Base-by-base conservation (phyloP, 1,140 invertebrate genomes). In the Papilio polytes region DNA sequence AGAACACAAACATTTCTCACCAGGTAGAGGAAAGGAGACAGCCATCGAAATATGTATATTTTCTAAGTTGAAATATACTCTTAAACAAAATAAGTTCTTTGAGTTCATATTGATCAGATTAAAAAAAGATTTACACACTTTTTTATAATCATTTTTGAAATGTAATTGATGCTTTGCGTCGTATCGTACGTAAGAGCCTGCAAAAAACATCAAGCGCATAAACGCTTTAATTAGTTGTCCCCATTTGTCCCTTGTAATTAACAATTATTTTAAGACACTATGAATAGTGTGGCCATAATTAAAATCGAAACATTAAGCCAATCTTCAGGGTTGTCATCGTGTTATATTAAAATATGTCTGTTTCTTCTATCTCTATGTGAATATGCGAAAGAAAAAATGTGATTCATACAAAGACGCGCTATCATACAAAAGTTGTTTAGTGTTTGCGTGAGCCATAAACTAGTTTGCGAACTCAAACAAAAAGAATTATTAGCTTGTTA, bases 401-500 rank as follows among this genome's bases (percentile, higher is more conserved):
- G 13, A 15, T 48, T 15, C 13, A 48, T 15, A 48, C 36, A 41
- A 41, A 41, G 36, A 41, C 6, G 36, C 36, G 36, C 36, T 1
- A 0, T 13, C 3, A 13, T 48, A 13, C 46, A 15, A 13, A 41
- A 41, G 36, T 48, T 15, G 46, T 15, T 48, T 48, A 48, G 10
- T 53, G 15, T 53, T n/a, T 53, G 18, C 51, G 51, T 53, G 51
- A 48, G 46, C 46, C 7, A 53, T 53, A 53, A 53, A 53, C 51
- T 53, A 53, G 51, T 53, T 53, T 18, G 18, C 18, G 51, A n/a
- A 53, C 18, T 53, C 51, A 53, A 53, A n/a, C 51, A 53, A 18
- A 53, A 53, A n/a, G 18, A 53, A 53, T 53, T 53, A 74, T 74
- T 74, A 48, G n/a, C 44, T 51, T 74, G 41, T 74, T 74, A 22